A percentile compares a stretch with the other conserved stretches of the same genome.
Conservation (phyloP, 2,888 invertebrate species). For the Diaperis boleti region DNA sequence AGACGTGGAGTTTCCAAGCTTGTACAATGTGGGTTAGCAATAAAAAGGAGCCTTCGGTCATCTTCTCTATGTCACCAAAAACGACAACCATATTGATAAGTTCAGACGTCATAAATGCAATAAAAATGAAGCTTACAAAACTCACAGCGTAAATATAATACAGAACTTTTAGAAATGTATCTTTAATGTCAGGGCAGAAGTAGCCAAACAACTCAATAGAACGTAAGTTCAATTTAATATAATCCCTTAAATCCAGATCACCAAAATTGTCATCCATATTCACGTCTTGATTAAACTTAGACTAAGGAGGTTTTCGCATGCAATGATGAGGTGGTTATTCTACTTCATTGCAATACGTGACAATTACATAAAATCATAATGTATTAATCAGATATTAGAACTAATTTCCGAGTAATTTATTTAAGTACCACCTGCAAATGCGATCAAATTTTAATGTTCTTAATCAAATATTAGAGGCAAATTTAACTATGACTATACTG, state of each 20-base stretch:
- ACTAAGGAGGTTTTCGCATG: too few species aligned
- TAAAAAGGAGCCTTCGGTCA: slow-evolving; percentile 55
- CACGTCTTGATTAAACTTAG: too few species aligned
- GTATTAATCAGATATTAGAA: too few species aligned
- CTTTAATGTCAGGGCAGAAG: slow-evolving; percentile 25
- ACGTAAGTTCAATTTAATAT: slow-evolving; percentile 18
- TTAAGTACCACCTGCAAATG: too few species aligned
- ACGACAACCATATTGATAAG: slow-evolving; percentile 66
- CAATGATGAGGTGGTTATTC: too few species aligned
- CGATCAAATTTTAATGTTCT: too few species aligned
- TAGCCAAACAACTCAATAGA: slow-evolving; percentile 28
- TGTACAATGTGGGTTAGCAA: slow-evolving; percentile 55
- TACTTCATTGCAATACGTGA: too few species aligned
- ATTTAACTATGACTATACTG: too few species aligned
- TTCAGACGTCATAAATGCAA: slow-evolving; percentile 67
- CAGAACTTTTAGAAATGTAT: neutral
- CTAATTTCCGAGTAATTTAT: too few species aligned
- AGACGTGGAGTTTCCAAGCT: slow-evolving; percentile 38
- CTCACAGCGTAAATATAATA: slow-evolving; percentile 26
- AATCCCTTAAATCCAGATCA: slow-evolving; percentile 22
- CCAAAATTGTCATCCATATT: slow-evolving; percentile 2
- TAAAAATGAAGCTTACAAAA: slow-evolving; percentile 54
- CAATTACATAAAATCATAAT: too few species aligned
- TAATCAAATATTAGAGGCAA: too few species aligned
- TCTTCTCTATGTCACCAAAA: slow-evolving; percentile 59